Evolutionary conservation across 2,113 vertebrate genomes (phyloP), one percentile per base, ranked within the genome.

Genomic region (Turdus rufiventris): DNA sequence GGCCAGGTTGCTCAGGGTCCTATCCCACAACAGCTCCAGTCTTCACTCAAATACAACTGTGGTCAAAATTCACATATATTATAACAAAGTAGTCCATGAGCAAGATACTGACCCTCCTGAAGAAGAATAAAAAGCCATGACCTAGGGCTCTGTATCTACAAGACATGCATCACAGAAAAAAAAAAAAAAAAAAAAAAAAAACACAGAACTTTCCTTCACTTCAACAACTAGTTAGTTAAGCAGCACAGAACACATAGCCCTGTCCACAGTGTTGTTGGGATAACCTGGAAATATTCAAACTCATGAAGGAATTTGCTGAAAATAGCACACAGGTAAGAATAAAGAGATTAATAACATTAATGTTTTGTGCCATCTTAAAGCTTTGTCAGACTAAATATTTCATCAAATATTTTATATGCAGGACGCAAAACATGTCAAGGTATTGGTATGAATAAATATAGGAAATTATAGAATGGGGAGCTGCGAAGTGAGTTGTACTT

Each of bases 141-240:
- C 9, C 7, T 5, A 34, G 11, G 12, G 14, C 1, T 77, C 5
- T 34, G 0, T 5, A 62, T 3, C 4, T 26, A 26, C 42, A 16
- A 45, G 19, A 45, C 45, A 20, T 45, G 45, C 45, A 18, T 45
- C 45, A 38, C 38, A 38, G 38, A 38, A 38, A 38, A 38, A n/a
- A n/a, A n/a, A n/a, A n/a, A n/a, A n/a, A 38, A 38, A 38, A 38
- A 38, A 10, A 38, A 38, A 38, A n/a, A n/a, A n/a, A n/a, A n/a
- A n/a, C n/a, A n/a, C n/a, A 38, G 38, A 31, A 3, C 47, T 24
- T 13, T 50, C 4, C 34, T 20, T 74, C 13, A 40, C 14, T 60
- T 18, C 18, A 70, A 43, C 26, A 74, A 40, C 11, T 21, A 38
- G 38, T 2, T 21, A 38, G 38, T 2, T 53, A 31, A 58, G 10